Percentiles rank a stretch among this genome's conserved stretches.
Evolutionary conservation across 1,140 invertebrate species (phyloP).

Genomic region (Papilio glaucus): DNA sequence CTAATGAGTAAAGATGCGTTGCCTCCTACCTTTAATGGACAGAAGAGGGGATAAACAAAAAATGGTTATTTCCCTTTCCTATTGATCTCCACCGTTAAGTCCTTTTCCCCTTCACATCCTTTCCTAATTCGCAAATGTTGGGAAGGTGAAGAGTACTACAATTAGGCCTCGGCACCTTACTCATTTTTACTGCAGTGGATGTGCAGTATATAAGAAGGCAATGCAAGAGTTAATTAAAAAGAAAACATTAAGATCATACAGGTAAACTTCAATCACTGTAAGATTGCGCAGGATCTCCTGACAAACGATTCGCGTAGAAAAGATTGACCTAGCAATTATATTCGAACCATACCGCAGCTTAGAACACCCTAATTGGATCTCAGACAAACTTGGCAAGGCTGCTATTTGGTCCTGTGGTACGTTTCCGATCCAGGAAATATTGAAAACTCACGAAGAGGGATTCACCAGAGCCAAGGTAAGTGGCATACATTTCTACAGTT

Average conservation of each 20-base stretch:
- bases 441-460: background rate
- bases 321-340: conserved; percentile 16
- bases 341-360: conserved; percentile 1
- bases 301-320: conserved; percentile 21
- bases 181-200: no score
- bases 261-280: conserved; percentile 6
- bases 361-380: background rate
- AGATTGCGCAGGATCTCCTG: conserved; percentile 26
- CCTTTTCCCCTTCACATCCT: no score
- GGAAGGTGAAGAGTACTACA: no score
- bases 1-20: no score
- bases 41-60: no score
- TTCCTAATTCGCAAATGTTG: no score
- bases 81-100: no score
- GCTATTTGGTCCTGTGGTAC: conserved; percentile 27
- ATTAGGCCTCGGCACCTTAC: no score
- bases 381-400: conserved; percentile 1
- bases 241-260: background rate
- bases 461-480: background rate
- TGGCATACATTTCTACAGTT: conserved; percentile 15
- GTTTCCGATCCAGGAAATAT: background rate
- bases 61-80: no score
- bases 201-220: no score
- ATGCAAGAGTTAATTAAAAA: conserved; percentile 11
- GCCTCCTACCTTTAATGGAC: no score